Conservation (phyloP, 2,113 vertebrate genomes). For the Rhinogobius similis region DNA sequence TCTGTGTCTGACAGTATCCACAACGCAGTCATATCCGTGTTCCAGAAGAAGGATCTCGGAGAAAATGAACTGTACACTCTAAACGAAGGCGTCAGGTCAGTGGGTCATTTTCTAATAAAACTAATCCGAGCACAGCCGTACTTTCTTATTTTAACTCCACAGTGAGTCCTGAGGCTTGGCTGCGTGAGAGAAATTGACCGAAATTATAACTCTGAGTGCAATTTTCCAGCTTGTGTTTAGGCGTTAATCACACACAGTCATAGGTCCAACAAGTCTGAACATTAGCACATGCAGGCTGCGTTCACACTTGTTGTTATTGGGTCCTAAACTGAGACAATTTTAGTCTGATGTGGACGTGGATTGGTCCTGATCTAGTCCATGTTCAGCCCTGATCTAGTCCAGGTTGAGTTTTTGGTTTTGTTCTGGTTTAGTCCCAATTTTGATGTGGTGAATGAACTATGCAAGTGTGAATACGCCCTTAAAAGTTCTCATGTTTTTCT, state of each 20-base stretch:
- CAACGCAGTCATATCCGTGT: constrained; percentile 91
- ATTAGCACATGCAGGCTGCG: too few relatives aligned
- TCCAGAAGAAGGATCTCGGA: constrained; percentile 91
- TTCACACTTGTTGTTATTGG: too few relatives aligned
- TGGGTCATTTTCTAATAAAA: neutral
- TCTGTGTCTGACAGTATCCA: constrained; percentile 85
- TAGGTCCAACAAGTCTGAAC: neutral
- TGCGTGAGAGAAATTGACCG: constrained; percentile 7
- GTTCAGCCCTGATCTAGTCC: too few relatives aligned
- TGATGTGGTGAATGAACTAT: too few relatives aligned
- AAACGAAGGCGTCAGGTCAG: constrained; percentile 98
- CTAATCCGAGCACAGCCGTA: neutral
- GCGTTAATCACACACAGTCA: neutral
- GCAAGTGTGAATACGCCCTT: too few relatives aligned
- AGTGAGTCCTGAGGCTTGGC: neutral
- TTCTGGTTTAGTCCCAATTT: too few relatives aligned
- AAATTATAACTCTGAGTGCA: neutral
- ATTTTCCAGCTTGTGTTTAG: neutral
- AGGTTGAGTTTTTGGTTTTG: too few relatives aligned
- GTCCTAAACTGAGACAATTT: too few relatives aligned
- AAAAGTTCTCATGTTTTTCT: too few relatives aligned
- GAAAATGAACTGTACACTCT: constrained; percentile 93
- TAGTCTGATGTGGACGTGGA: too few relatives aligned
- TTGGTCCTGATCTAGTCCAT: too few relatives aligned
- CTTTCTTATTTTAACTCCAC: neutral